Evolutionary conservation across 2,888 invertebrate species (phyloP).

Genomic region (Rhyacophila evoluta): DNA sequence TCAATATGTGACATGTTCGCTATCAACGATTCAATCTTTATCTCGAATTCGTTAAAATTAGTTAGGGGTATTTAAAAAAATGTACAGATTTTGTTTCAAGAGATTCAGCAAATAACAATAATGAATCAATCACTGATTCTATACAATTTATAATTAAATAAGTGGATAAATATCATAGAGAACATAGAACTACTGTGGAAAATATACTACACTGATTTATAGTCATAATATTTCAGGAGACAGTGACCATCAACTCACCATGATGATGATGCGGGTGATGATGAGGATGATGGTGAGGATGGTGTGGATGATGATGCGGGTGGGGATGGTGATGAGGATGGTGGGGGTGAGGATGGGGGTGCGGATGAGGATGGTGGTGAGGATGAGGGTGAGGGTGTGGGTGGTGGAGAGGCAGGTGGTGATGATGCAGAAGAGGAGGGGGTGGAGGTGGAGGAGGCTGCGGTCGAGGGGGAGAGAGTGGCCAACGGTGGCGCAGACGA

Average conservation of each 20-base stretch:
- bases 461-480: constrained; percentile 56
- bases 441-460: constrained; percentile 65
- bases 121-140: too few species aligned
- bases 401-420: constrained; percentile 63
- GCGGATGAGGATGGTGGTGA: constrained; percentile 59
- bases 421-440: constrained; percentile 67
- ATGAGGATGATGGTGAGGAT: constrained; percentile 64
- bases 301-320: constrained; percentile 68
- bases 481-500: constrained; percentile 64
- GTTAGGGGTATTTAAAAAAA: too few species aligned
- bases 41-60: too few species aligned
- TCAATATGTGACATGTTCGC: too few species aligned
- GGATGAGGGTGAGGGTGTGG: constrained; percentile 61
- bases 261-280: constrained; percentile 62
- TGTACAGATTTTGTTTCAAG: too few species aligned
- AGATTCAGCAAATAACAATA: too few species aligned
- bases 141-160: too few species aligned
- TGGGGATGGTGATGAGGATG: constrained; percentile 64
- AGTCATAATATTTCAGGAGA: too few species aligned
- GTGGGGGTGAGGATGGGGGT: constrained; percentile 58
- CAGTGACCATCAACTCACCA: constrained; percentile 47
- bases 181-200: too few species aligned
- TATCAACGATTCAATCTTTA: too few species aligned
- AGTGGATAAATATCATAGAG: too few species aligned
- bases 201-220: too few species aligned